Base-by-base conservation (phyloP, 2,113 vertebrate genomes). In the Garra rufa region DNA sequence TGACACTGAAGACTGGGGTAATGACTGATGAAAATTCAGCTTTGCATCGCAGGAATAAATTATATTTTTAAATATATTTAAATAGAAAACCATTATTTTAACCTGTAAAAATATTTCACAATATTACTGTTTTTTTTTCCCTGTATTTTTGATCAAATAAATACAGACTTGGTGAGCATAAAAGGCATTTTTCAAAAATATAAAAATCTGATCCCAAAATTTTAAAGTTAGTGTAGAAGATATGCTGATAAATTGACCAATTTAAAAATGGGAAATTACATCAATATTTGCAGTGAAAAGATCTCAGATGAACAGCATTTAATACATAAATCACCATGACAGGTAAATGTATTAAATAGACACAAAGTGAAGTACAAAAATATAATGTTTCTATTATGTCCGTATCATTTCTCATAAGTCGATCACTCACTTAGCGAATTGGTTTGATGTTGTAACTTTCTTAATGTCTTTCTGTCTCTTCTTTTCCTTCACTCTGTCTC, bases 401-500 rank as follows among this genome's bases (percentile, higher is more conserved):
- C 3, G 24, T 59, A 59, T 73, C 75, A 9, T 84, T 44, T 15
- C 30, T 65, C 61, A 19, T 43, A 70, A 43, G 38, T 38, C 67
- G 1, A 43, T n/a, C 21, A 43, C 67, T 70, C 17, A 11, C 2
- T 9, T 24, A 41, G 19, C 67, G n/a, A 67, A 0, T 28, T 67
- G 28, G 28, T 19, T 19, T 34, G 15, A 67, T 34, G 63, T 41
- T 41, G 19, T 41, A 41, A 69, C 46, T 30, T 43, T 71, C 34
- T 28, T 19, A 80, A 15, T 74, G 2, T 67, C 38, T 79, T 48
- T 38, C 55, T 82, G 5, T 83, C 48, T 24, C 75, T 30, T 30
- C 59, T 61, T 43, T 61, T 17, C 43, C 50, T 10, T n/a, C 19
- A 57, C 46, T 43, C 82, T 59, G 6, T 21, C 61, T 61, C 90